Conservation (phyloP, 2,113 vertebrate genomes). For the Poeciliopsis occidentalis region DNA sequence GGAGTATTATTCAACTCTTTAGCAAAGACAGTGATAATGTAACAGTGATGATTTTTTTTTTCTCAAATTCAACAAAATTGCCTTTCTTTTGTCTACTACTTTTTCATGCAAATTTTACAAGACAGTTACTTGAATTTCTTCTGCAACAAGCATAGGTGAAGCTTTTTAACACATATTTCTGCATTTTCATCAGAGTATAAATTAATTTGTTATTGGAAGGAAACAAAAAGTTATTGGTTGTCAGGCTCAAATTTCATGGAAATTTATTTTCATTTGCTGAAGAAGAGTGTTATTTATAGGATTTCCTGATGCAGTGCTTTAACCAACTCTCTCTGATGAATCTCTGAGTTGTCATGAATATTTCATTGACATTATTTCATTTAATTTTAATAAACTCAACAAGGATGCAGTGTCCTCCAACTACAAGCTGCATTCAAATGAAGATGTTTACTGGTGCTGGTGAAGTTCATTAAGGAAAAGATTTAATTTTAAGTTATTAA, state of each 20-base stretch:
- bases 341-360: conserved; percentile 10
- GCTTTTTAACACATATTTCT: too few relatives aligned
- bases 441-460: conserved; percentile 6
- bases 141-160: neutral
- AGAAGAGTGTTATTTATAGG: neutral
- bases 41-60: too few relatives aligned
- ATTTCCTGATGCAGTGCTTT: conserved; percentile 1
- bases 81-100: neutral
- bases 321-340: neutral
- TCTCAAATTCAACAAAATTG: neutral
- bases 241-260: neutral
- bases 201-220: neutral
- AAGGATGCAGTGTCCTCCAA: conserved; percentile 30
- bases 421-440: conserved; percentile 16
- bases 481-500: neutral
- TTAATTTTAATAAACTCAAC: conserved; percentile 41
- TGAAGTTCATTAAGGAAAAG: neutral
- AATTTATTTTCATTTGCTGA: neutral
- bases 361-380: conserved; percentile 36
- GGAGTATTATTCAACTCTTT: neutral
- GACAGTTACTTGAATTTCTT: neutral
- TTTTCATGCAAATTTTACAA: neutral
- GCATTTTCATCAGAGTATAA: too few relatives aligned
- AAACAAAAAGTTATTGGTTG: neutral
- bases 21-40: neutral